phyloP scores from a whole-genome alignment of 2,888 invertebrate species.

The Phragmatobia fuliginosa region DNA sequence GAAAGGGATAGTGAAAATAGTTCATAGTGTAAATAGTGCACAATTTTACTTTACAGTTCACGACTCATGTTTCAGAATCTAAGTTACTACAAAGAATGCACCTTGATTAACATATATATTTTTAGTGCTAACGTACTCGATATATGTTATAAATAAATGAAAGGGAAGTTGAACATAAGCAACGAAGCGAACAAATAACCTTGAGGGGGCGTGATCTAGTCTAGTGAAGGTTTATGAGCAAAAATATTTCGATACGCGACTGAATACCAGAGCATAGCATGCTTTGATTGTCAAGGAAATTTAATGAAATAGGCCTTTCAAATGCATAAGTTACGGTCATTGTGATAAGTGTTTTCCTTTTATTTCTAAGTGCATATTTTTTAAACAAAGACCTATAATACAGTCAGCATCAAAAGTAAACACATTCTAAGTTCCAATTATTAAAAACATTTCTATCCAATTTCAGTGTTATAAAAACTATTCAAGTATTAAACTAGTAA shows the following conservation, averaged over 20 bases:
- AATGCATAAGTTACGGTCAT: conserved; percentile 6
- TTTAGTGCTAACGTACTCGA: neutral
- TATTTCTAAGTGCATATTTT: neutral
- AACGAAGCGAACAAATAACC: conserved; percentile 43
- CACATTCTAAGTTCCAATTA: too few species aligned
- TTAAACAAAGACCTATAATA: neutral
- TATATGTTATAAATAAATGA: conserved; percentile 46
- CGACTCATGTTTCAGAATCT: neutral
- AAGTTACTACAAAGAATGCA: neutral
- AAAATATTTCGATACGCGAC: conserved; percentile 41
- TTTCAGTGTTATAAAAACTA: too few species aligned
- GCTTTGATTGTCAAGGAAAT: conserved; percentile 3
- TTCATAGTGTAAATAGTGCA: too few species aligned
- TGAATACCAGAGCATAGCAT: conserved; percentile 15
- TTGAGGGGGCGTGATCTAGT: conserved; percentile 48
- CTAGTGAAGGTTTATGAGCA: conserved; percentile 49
- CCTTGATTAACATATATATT: neutral
- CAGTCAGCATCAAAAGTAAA: neutral
- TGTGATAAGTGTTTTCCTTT: neutral
- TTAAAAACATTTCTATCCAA: too few species aligned
- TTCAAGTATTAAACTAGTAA: too few species aligned
- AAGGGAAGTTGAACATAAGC: conserved; percentile 46
- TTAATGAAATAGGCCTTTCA: neutral
- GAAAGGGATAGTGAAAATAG: neutral
- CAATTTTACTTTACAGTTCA: neutral